A percentile compares a stretch with the other conserved stretches of the same genome.
These are phyloP conservation scores for Procavia capensis DNA, from an alignment of 2,113 vertebrate genomes.

Conservation along the genomic window DNA sequence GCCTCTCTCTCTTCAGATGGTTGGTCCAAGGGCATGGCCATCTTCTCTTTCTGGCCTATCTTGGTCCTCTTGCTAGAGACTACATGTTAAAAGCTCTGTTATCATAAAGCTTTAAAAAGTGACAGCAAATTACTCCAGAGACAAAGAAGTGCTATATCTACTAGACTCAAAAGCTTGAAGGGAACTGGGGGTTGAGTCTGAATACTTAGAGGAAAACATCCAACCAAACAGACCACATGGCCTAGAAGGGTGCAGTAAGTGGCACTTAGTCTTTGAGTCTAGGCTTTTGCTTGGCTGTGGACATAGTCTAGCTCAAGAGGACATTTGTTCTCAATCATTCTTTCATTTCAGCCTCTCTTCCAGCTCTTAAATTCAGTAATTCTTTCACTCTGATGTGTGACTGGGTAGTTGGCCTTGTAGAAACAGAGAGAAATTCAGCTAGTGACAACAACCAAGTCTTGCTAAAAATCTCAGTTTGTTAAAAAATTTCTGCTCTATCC, in stretches of 20 bases:
- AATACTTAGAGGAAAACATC: slow-evolving; percentile 21
- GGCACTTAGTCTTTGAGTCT: slow-evolving; percentile 26
- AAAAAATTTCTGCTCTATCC: neutral
- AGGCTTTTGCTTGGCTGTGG: slow-evolving; percentile 56
- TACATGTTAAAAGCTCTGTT: neutral
- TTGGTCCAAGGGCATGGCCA: neutral
- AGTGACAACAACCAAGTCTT: neutral
- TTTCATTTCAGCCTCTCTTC: slow-evolving; percentile 70
- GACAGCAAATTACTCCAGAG: neutral
- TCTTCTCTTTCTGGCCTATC: neutral
- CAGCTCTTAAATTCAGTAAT: slow-evolving; percentile 52
- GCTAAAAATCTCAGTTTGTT: slow-evolving; percentile 30
- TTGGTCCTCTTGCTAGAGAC: neutral
- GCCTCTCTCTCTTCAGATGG: neutral
- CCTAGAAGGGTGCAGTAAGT: neutral
- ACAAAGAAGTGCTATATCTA: neutral
- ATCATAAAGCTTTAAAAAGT: neutral
- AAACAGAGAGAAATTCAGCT: slow-evolving; percentile 47
- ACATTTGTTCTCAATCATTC: slow-evolving; percentile 21
- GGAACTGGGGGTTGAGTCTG: neutral
- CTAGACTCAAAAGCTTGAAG: neutral
- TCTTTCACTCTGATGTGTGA: slow-evolving; percentile 65
- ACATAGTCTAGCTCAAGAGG: slow-evolving; percentile 55
- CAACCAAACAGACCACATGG: neutral
- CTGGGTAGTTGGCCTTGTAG: slow-evolving; percentile 55